Evolutionary conservation across 2,888 invertebrate species (phyloP).

Genomic region (Agonum fuliginosum): DNA sequence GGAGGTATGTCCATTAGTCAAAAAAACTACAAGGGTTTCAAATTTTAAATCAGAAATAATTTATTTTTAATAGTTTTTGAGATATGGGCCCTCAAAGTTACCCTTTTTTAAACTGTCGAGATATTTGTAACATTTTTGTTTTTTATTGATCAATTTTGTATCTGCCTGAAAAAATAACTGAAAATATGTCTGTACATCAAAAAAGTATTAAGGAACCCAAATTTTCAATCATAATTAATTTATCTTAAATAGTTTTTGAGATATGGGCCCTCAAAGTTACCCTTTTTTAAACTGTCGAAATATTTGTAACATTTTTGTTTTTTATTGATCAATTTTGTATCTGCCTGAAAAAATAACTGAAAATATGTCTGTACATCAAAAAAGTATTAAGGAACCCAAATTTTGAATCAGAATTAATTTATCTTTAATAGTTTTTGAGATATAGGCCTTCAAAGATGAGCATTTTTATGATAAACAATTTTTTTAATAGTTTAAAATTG

Average conservation of each 20-base stretch:
- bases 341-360: neutral
- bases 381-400: neutral
- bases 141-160: neutral
- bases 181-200: too few relatives aligned
- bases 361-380: neutral
- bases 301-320: neutral
- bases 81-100: too few relatives aligned
- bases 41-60: neutral
- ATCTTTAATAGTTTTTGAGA: neutral
- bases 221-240: neutral
- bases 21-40: neutral
- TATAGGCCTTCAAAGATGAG: neutral
- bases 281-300: too few relatives aligned
- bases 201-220: neutral
- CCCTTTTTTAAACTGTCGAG: too few relatives aligned
- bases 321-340: neutral
- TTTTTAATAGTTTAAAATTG: too few relatives aligned
- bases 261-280: too few relatives aligned
- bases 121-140: neutral
- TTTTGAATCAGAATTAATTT: neutral
- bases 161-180: neutral
- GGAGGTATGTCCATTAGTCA: too few relatives aligned
- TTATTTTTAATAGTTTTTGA: neutral
- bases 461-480: neutral
- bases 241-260: neutral